A percentile compares a stretch with the other conserved stretches of the same genome.
These are phyloP conservation scores for Okamejei kenojei DNA, from an alignment of 2,797 vertebrate genomes.

Conservation along the genomic window DNA sequence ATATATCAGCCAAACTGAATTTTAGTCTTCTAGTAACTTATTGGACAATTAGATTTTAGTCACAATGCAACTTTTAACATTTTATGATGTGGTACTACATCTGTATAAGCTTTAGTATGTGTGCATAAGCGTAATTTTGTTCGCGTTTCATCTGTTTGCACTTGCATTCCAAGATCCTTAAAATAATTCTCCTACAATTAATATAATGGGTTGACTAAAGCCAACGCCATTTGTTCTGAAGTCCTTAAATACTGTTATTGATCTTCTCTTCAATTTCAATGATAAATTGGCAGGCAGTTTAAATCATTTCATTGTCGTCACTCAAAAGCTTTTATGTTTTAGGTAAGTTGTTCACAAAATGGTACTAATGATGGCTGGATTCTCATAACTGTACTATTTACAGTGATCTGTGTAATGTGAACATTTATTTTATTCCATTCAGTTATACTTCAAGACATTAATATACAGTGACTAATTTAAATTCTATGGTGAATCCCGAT, in stretches of 20 bases:
- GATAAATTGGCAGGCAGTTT: background rate
- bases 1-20: background rate
- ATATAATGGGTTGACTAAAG: background rate
- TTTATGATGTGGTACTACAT: background rate
- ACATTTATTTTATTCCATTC: background rate
- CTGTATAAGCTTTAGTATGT: background rate
- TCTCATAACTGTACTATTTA: background rate
- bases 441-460: background rate
- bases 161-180: background rate
- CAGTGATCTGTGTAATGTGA: background rate
- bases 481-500: background rate
- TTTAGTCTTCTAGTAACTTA: background rate
- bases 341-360: background rate
- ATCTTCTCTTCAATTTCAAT: background rate
- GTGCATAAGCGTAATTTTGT: too few relatives aligned
- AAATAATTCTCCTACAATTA: background rate
- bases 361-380: background rate
- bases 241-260: background rate
- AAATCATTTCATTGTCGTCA: background rate
- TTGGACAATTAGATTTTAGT: background rate
- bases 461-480: background rate
- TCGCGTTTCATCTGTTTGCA: background rate
- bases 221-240: background rate
- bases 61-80: background rate
- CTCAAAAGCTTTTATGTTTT: background rate